Evolutionary conservation across 2,797 vertebrate species (phyloP), one percentile per base, ranked within the genome.

Genomic region (Hipposideros larvatus): DNA sequence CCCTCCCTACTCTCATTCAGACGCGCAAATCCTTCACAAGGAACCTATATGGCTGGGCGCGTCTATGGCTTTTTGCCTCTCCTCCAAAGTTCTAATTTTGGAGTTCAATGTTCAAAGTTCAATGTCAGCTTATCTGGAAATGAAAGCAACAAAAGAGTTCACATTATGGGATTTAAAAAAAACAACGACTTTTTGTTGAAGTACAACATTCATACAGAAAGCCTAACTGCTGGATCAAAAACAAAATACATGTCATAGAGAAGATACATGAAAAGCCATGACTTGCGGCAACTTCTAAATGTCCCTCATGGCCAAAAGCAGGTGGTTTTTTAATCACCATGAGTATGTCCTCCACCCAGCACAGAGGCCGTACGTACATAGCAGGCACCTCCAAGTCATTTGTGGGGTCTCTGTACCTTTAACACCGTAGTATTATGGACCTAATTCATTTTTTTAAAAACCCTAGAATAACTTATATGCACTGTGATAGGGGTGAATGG

Each of bases 251-350:
- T 75, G n/a, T 91, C 11, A 28, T 61, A 87, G 57, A 10, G 24
- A 84, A 92, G 51, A 90, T 11, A 34, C 11, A 22, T 26, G 51
- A 31, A 84, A 92, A 91, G 48, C 34, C 26, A 0, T 24, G 31
- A 63, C 34, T 91, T 94, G 9, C 7, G 68, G 78, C 78, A 96
- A 80, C 16, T 90, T 89, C 73, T 94, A 61, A 65, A 9, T 21
- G 74, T 66, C n/a, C 61, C 51, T 51, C 70, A 10, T 2, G 7
- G 15, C 57, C 90, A 43, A 74, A 1, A 7, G 48, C 1, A 59
- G 66, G 55, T 43, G 34, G 18, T 14, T 11, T 87, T 96, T 46
- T 46, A 28, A 73, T 22, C n/a, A 57, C 43, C 13, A 66, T 37
- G 11, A 61, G n/a, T 18, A 18, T 5, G 53, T 41, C 34, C 43